These are phyloP conservation scores for Siniperca knerii DNA, from an alignment of 2,113 vertebrate species.

Conservation along the genomic window DNA sequence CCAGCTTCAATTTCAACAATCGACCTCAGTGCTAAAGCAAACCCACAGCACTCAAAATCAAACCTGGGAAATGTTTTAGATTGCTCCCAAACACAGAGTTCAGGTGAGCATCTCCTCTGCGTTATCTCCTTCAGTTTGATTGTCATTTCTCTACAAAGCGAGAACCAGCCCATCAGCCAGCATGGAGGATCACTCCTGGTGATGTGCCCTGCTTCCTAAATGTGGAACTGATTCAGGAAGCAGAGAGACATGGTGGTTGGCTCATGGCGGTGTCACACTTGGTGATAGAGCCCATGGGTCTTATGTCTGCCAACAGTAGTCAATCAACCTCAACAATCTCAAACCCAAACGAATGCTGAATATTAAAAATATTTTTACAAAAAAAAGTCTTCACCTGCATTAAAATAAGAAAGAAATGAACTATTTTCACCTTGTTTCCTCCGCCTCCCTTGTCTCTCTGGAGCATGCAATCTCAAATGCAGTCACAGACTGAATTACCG, in stretches of 20 bases:
- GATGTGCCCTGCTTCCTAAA: slow-evolving; percentile 62
- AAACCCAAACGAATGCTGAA: slow-evolving; percentile 50
- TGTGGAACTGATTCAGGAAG: slow-evolving; percentile 81
- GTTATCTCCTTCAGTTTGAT: slow-evolving; percentile 70
- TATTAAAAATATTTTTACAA: slow-evolving; percentile 7
- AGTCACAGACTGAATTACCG: neutral
- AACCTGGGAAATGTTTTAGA: slow-evolving; percentile 3
- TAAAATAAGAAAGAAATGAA: neutral
- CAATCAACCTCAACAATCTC: slow-evolving; percentile 49
- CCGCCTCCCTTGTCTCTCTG: too few relatives aligned
- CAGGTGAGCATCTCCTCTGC: slow-evolving; percentile 41
- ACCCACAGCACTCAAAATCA: slow-evolving; percentile 34
- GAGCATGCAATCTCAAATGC: neutral
- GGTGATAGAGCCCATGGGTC: slow-evolving; percentile 48
- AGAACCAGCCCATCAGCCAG: slow-evolving; percentile 68
- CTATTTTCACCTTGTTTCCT: neutral
- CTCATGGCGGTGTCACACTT: slow-evolving; percentile 62
- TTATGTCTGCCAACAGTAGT: slow-evolving; percentile 62
- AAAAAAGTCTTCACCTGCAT: neutral
- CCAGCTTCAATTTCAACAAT: slow-evolving; percentile 42
- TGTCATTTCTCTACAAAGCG: slow-evolving; percentile 78
- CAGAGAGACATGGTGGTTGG: slow-evolving; percentile 66
- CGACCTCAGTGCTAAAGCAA: slow-evolving; percentile 13
- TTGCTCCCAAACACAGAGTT: slow-evolving; percentile 53
- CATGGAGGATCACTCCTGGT: slow-evolving; percentile 73